Evolutionary conservation across 2,113 vertebrate species (phyloP), one percentile per base, ranked within the genome.

Genomic region (Lasiurus borealis): DNA sequence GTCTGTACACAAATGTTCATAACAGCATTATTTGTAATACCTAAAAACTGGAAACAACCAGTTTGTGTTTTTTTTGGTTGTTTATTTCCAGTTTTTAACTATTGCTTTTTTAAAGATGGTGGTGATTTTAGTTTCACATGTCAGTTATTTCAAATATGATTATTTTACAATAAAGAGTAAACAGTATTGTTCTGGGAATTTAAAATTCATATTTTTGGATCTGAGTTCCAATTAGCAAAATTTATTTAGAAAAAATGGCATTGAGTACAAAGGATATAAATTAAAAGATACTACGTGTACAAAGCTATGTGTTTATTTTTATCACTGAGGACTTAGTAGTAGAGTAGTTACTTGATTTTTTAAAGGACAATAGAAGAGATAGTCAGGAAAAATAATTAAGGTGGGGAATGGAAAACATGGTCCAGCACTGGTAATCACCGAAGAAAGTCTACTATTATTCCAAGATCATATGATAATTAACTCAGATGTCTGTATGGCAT

Each of bases 21-120:
- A 66, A 66, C 25, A 91, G 59, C 52, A 93, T 93, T 77, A 50
- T 93, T 93, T 91, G 27, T 50, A 23, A 44, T 76, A 88, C 2
- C 48, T 85, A 48, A 83, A 92, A 48, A 46, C 13, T 80, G 48
- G 72, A 66, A 88, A 52, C 46, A 93, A 88, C 6, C 19, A n/a
- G n/a, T n/a, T n/a, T n/a, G n/a, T n/a, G n/a, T n/a, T n/a, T n/a
- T n/a, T n/a, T n/a, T n/a, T n/a, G n/a, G n/a, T n/a, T n/a, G n/a
- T n/a, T n/a, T n/a, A n/a, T n/a, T n/a, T n/a, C n/a, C n/a, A n/a
- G n/a, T n/a, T n/a, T n/a, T n/a, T n/a, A n/a, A n/a, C n/a, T n/a
- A n/a, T n/a, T n/a, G 5, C 13, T 3, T 36, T 34, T 23, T 77
- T 69, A 88, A 68, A 83, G 16, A 91, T 59, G 5, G 6, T 50